These are phyloP conservation scores for Conistra vaccinii DNA, from an alignment of 2,888 invertebrate genomes.

Conservation along the genomic window DNA sequence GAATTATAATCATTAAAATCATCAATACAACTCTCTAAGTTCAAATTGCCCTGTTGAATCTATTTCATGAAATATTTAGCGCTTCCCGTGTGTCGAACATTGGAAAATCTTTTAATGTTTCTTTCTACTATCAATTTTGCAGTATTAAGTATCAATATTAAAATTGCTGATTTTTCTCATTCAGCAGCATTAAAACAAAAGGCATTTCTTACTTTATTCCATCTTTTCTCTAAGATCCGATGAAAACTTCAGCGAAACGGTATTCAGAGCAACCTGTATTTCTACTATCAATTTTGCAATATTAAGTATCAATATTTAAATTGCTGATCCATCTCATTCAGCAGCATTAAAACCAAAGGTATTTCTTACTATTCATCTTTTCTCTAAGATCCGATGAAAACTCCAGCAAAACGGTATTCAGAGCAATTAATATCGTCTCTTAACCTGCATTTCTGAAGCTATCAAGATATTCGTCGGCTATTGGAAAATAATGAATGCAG, in stretches of 20 bases:
- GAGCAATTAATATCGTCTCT: slow-evolving; percentile 43
- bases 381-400: background rate
- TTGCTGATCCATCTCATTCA: background rate
- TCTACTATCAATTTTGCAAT: background rate
- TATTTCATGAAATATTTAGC: background rate
- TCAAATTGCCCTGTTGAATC: background rate
- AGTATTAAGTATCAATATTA: background rate
- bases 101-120: background rate
- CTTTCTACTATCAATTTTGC: background rate
- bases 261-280: slow-evolving; percentile 49
- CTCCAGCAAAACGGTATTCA: slow-evolving; percentile 25
- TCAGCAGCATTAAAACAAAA: slow-evolving; percentile 1
- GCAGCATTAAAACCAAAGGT: slow-evolving; percentile 1
- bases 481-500: slow-evolving; percentile 55
- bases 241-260: slow-evolving; percentile 8
- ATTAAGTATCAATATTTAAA: background rate
- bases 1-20: background rate
- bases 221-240: background rate
- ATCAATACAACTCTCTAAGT: too few relatives aligned
- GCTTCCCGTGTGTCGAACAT: background rate
- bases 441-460: slow-evolving; percentile 37
- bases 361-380: slow-evolving; percentile 11
- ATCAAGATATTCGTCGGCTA: slow-evolving; percentile 28
- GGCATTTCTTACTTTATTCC: background rate
- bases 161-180: background rate